These are phyloP conservation scores for Sminthurinus aureus DNA, from an alignment of 2,888 invertebrate genomes.

Conservation along the genomic window DNA sequence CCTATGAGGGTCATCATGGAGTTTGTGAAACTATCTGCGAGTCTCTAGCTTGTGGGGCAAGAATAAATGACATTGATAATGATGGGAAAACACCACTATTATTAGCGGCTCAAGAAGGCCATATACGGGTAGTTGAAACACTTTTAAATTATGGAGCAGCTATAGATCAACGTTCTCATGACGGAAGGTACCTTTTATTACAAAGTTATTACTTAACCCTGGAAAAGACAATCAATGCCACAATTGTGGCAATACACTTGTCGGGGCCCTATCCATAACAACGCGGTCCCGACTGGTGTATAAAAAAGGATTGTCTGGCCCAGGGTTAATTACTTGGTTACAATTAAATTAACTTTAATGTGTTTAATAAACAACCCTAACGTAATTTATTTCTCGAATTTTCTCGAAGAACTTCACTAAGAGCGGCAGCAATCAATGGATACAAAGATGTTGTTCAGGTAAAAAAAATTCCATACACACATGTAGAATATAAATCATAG, in stretches of 20 bases:
- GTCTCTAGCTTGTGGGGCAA: slow-evolving; percentile 87
- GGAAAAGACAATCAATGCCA: too few relatives aligned
- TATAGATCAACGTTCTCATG: slow-evolving; percentile 85
- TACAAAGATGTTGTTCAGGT: slow-evolving; percentile 69
- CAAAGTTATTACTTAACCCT: too few relatives aligned
- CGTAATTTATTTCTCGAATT: too few relatives aligned
- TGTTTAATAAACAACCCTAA: too few relatives aligned
- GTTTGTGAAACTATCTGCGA: slow-evolving; percentile 83
- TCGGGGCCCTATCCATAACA: too few relatives aligned
- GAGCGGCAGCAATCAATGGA: slow-evolving; percentile 80
- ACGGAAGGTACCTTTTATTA: slow-evolving; percentile 91
- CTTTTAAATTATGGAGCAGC: slow-evolving; percentile 79
- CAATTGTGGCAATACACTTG: too few relatives aligned
- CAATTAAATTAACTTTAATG: too few relatives aligned
- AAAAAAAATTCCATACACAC: too few relatives aligned
- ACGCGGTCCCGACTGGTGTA: too few relatives aligned
- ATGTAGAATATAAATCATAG: too few relatives aligned
- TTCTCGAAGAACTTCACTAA: slow-evolving; percentile 82
- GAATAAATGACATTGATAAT: slow-evolving; percentile 88
- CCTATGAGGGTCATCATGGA: slow-evolving; percentile 89
- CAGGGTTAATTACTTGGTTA: too few relatives aligned
- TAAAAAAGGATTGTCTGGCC: too few relatives aligned
- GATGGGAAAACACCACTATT: slow-evolving; percentile 88
- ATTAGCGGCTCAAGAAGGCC: slow-evolving; percentile 83
- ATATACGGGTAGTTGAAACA: slow-evolving; percentile 73